Evolutionary conservation across 1,140 invertebrate species (phyloP).

Genomic region (Lanistes nyassanus): DNA sequence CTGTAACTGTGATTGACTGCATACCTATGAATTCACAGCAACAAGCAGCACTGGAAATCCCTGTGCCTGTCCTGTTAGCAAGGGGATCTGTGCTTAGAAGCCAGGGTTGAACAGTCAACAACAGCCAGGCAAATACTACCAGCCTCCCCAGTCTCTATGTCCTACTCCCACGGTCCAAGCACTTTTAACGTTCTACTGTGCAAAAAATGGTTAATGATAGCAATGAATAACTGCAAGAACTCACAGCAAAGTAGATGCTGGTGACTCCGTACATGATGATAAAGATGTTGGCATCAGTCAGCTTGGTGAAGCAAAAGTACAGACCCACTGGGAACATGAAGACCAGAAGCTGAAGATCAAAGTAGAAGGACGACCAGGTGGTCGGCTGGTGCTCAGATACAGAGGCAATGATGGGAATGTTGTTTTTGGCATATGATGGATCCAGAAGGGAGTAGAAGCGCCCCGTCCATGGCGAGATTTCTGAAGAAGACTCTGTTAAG

Average conservation of each 20-base stretch:
- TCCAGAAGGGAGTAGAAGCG: constrained; percentile 97
- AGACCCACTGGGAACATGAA: constrained; percentile 94
- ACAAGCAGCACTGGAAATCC: too few species aligned
- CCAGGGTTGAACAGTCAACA: too few species aligned
- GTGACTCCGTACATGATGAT: constrained; percentile 97
- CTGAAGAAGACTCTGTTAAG: constrained; percentile 70
- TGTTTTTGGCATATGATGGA: constrained; percentile 98
- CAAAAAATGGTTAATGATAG: not conserved
- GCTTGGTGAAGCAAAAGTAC: constrained; percentile 93
- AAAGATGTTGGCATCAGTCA: constrained; percentile 97
- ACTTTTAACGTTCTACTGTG: too few species aligned
- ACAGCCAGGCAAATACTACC: too few species aligned
- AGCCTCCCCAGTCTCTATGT: too few species aligned
- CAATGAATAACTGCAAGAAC: constrained; percentile 49
- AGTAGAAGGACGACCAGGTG: constrained; percentile 98
- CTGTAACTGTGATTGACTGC: too few species aligned
- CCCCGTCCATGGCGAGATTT: constrained; percentile 99
- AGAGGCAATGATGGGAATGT: constrained; percentile 98
- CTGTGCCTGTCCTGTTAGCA: too few species aligned
- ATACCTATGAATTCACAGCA: too few species aligned
- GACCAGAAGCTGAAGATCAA: constrained; percentile 94
- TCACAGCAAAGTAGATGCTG: constrained; percentile 97
- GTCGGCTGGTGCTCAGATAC: constrained; percentile 99
- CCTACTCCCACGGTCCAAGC: too few species aligned
- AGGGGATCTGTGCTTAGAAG: too few species aligned